A percentile compares a stretch with the other conserved stretches of the same genome.
Conservation (phyloP, 1,140 invertebrate genomes). For the Semibalanus balanoides region DNA sequence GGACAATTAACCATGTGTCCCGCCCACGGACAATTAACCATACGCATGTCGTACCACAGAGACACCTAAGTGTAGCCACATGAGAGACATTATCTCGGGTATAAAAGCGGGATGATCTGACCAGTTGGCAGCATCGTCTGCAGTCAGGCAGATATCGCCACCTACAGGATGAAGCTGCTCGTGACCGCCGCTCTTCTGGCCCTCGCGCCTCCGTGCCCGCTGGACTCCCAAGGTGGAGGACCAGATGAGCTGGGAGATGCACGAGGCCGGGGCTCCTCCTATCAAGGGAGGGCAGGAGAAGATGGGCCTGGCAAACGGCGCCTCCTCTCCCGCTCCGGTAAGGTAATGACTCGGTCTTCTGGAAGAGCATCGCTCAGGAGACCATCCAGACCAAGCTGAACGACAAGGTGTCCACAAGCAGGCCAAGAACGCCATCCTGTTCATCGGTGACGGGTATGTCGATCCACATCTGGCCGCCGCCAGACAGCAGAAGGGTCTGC, state of each 20-base stretch:
- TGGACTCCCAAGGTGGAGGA: neutral
- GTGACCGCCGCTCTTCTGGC: neutral
- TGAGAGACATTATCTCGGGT: too few relatives aligned
- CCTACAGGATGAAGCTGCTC: neutral
- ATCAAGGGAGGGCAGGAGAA: neutral
- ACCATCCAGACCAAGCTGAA: neutral
- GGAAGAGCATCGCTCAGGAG: neutral
- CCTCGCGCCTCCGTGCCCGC: neutral
- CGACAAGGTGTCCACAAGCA: constrained; percentile 6
- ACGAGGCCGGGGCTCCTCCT: neutral
- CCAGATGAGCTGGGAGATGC: neutral
- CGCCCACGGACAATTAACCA: too few relatives aligned
- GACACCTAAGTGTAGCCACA: too few relatives aligned
- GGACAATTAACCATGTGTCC: too few relatives aligned
- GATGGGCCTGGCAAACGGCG: neutral
- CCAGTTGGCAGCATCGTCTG: too few relatives aligned
- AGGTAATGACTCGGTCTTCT: neutral
- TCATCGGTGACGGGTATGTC: constrained; percentile 47
- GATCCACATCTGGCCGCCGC: neutral
- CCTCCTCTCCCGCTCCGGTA: neutral
- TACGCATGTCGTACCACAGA: too few relatives aligned
- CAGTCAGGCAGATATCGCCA: too few relatives aligned
- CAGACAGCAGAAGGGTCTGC: neutral
- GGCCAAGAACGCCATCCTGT: constrained; percentile 57
- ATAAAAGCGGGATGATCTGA: too few relatives aligned